These are phyloP conservation scores for Stenoptilia bipunctidactyla DNA, from an alignment of 2,888 invertebrate species.

Conservation along the genomic window DNA sequence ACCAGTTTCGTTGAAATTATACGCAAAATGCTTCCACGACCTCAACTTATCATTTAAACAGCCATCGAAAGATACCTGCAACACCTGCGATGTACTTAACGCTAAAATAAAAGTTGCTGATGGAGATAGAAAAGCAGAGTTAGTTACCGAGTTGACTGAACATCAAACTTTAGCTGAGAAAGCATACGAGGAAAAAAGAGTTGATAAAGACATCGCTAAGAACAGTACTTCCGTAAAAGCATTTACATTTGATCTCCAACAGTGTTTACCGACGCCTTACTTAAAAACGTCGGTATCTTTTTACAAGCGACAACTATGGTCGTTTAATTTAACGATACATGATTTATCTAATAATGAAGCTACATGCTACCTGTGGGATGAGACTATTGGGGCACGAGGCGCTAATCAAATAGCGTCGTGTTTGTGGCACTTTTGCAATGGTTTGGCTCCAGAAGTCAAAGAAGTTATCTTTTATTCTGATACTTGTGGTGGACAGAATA, in stretches of 20 bases:
- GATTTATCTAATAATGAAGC: conserved; percentile 11
- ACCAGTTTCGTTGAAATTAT: conserved; percentile 2
- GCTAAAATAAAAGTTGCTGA: conserved; percentile 2
- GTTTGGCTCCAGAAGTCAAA: conserved; percentile 11
- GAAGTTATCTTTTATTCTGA: conserved; percentile 16
- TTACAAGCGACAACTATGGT: conserved; percentile 17
- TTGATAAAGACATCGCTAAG: too few relatives aligned
- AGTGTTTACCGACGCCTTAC: conserved; percentile 16
- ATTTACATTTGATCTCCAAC: conserved; percentile 14
- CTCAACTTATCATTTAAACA: conserved; percentile 15
- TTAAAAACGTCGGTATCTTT: conserved; percentile 11
- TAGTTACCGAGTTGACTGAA: background rate
- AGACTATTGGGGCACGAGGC: conserved; percentile 17
- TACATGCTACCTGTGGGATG: conserved; percentile 17
- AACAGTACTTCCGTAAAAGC: conserved; percentile 5
- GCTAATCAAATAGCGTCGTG: conserved; percentile 22
- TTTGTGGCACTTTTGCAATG: conserved; percentile 15
- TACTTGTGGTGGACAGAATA: conserved; percentile 17
- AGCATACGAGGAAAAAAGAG: too few relatives aligned
- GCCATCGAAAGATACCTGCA: conserved; percentile 15
- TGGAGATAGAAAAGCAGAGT: background rate
- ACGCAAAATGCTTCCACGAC: conserved; percentile 14
- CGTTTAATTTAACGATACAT: conserved; percentile 15
- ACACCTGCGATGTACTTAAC: conserved; percentile 11
- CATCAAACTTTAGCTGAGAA: too few relatives aligned